phyloP scores from a whole-genome alignment of 2,888 invertebrate species.

The Epinotia nisella region DNA sequence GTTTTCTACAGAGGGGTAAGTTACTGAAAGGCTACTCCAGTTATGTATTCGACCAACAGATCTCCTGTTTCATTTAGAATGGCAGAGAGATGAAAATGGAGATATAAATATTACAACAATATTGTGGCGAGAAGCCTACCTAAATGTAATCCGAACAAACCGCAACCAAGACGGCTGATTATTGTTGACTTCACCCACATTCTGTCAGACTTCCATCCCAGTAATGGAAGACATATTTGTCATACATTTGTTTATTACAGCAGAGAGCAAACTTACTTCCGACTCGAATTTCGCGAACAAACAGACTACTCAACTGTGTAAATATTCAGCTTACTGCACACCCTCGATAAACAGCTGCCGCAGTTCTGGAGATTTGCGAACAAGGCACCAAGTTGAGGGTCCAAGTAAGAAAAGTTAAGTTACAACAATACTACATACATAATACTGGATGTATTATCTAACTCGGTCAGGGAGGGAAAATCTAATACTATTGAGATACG shows the following conservation, averaged over 20 bases:
- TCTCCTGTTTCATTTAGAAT: too few relatives aligned
- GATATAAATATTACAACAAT: too few relatives aligned
- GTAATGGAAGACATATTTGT: slow-evolving; percentile 35
- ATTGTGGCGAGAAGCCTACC: background rate
- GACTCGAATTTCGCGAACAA: slow-evolving; percentile 39
- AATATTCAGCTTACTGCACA: slow-evolving; percentile 28
- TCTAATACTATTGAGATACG: too few relatives aligned
- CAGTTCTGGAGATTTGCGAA: slow-evolving; percentile 5
- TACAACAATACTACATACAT: background rate
- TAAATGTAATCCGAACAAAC: background rate
- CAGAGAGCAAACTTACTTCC: slow-evolving; percentile 37
- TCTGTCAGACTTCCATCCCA: slow-evolving; percentile 13
- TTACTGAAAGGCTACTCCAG: too few relatives aligned
- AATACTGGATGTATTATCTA: too few relatives aligned
- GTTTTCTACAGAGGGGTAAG: too few relatives aligned
- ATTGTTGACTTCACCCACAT: slow-evolving; percentile 6
- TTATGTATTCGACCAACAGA: too few relatives aligned
- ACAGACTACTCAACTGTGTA: slow-evolving; percentile 36
- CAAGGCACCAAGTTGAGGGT: background rate
- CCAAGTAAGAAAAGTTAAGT: background rate
- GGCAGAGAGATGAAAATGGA: too few relatives aligned
- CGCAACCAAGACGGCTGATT: background rate
- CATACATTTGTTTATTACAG: slow-evolving; percentile 39
- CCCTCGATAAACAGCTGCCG: slow-evolving; percentile 19
- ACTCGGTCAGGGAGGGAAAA: too few relatives aligned